Base-by-base conservation (phyloP, 2,888 invertebrate genomes). In the Clanis bilineata region DNA sequence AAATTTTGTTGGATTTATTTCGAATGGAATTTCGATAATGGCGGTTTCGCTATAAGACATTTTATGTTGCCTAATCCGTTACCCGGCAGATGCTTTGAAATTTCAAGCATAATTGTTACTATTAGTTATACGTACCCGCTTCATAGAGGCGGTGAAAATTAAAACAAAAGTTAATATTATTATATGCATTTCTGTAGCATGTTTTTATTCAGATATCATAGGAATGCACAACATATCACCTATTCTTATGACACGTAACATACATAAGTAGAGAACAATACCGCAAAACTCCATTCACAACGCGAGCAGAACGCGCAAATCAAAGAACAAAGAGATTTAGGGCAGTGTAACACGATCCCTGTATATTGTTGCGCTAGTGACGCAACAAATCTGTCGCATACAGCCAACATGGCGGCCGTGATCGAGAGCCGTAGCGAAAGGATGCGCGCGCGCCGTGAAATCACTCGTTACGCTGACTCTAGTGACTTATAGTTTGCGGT, bases 381-480 rank as follows among this genome's bases (percentile, higher is more conserved):
- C 79, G 90, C 84, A 90, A 89, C 79, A 74, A 76, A 83, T 86
- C 80, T 87, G 86, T 88, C 86, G 83, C 82, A 82, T 78, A 74
- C 77, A 68, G 66, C 65, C 77, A 83, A 83, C 73, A 85, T 82
- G 85, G 82, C 80, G 73, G 70, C 72, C 12, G 78, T 83, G 86
- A 86, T 85, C 83, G 82, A 84, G 82, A 73, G 80, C 74, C 77
- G 82, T 88, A 81, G 82, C 88, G 88, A 90, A 91, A 90, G 87
- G 90, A 91, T 89, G 90, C 86, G 86, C 88, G 72, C 65, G 84
- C 77, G 77, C 82, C 85, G 85, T 88, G 88, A 86, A 90, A 91
- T 89, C 83, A 79, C 81, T 83, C 82, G 85, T 85, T 87, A 86
- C 80, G 77, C 73, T 76, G 75, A 74, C 77, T 72, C 76, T 75